phyloP scores from a whole-genome alignment of 2,888 invertebrate species.

The Rhagium mordax region DNA sequence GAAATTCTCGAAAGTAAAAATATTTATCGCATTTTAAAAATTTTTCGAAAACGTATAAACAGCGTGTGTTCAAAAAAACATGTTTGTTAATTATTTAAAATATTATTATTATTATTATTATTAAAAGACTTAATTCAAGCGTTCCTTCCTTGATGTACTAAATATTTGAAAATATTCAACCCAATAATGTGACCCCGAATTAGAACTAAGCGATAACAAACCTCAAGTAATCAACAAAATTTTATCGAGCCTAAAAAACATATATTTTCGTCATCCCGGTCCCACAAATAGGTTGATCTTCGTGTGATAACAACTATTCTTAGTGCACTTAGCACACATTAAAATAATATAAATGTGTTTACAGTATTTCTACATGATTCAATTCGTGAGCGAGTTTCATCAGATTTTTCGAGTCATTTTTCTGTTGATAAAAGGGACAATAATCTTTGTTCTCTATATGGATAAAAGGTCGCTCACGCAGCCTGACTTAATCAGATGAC shows the following conservation, averaged over 20 bases:
- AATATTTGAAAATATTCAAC: background rate
- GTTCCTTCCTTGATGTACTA: no score
- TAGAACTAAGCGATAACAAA: background rate
- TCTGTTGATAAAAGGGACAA: conserved; percentile 15
- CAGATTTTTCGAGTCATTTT: conserved; percentile 40
- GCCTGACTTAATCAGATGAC: background rate
- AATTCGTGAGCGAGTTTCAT: conserved; percentile 44
- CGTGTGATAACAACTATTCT: background rate
- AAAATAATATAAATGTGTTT: conserved; percentile 33
- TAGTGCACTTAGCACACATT: background rate
- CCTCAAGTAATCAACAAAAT: background rate
- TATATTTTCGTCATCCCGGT: background rate
- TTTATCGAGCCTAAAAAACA: background rate
- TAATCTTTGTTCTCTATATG: background rate
- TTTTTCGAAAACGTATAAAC: no score
- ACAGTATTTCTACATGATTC: conserved; percentile 40
- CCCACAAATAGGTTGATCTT: background rate
- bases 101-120: no score
- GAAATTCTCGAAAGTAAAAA: no score
- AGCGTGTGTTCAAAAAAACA: no score
- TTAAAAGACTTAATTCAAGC: no score
- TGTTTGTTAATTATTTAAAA: no score
- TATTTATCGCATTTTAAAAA: no score
- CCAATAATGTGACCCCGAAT: background rate
- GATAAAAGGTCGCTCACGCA: background rate